Evolutionary conservation across 2,113 vertebrate species (phyloP), one percentile per base, ranked within the genome.

Genomic region (Tenebrosternarchus preto): DNA sequence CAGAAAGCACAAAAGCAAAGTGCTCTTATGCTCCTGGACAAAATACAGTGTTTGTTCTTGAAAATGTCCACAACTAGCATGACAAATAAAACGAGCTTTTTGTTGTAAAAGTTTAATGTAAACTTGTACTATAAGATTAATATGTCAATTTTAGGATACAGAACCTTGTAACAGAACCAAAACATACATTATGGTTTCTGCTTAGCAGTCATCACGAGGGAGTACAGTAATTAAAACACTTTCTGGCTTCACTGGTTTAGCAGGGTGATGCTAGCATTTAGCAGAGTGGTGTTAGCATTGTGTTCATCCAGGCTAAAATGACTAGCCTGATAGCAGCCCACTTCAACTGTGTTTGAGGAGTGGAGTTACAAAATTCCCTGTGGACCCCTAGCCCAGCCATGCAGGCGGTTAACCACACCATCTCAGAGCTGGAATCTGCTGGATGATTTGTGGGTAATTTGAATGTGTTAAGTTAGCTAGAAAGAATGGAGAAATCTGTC

Each of bases 221-320:
- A 73, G 22, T 19, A 9, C 25, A 25, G 16, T 63, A 39, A 4
- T 31, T 6, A 78, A 31, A n/a, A 31, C 59, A 27, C 5, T 33
- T 75, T 64, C 20, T 72, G 61, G 63, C 61, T 76, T 31, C 55
- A 70, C n/a, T n/a, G n/a, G n/a, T n/a, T n/a, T n/a, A n/a, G n/a
- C n/a, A n/a, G n/a, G n/a, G n/a, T n/a, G n/a, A n/a, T n/a, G n/a
- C n/a, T n/a, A n/a, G n/a, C n/a, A n/a, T 79, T 73, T 79, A 70
- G 50, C 31, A 60, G 46, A 64, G 74, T 71, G 77, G 57, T 29
- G 64, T 17, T 73, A 72, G 71, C 72, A 78, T 43, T 46, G 25
- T 33, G 72, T 80, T 82, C 79, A 85, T 82, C 84, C 73, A 61
- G n/a, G 20, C 80, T 68, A 78, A 80, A 60, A 60, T 76, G 77